Conservation (phyloP, 2,113 vertebrate genomes). For the Pomatorhinus ruficollis region DNA sequence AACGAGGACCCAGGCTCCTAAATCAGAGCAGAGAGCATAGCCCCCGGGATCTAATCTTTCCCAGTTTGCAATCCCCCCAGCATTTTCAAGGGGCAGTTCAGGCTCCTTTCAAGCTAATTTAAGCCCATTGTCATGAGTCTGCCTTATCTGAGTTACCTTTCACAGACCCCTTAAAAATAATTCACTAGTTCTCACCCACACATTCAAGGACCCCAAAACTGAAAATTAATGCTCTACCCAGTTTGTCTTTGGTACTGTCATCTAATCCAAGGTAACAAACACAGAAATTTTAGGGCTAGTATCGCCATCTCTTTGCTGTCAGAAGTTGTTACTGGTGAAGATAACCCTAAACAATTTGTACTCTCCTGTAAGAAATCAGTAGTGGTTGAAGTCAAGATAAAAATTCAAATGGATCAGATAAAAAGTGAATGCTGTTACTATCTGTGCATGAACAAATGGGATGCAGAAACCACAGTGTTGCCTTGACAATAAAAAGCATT, state of each 20-base stretch:
- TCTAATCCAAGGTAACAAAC: neutral
- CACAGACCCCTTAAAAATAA: neutral
- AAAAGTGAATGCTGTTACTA: conserved; percentile 36
- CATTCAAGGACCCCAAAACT: neutral
- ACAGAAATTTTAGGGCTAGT: neutral
- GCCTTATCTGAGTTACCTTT: neutral
- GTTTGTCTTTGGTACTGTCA: neutral
- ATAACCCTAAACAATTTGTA: conserved; percentile 19
- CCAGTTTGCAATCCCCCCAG: neutral
- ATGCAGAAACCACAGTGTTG: conserved; percentile 44
- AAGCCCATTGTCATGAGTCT: neutral
- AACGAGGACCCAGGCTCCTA: neutral
- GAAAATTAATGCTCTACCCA: neutral
- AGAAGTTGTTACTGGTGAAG: neutral
- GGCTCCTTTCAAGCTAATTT: neutral
- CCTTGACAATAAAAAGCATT: conserved; percentile 62
- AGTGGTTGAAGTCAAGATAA: conserved; percentile 43
- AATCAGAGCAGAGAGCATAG: neutral
- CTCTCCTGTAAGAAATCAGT: conserved; percentile 11
- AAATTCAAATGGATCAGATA: conserved; percentile 59
- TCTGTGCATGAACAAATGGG: conserved; percentile 34
- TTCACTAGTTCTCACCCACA: neutral
- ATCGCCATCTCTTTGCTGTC: neutral
- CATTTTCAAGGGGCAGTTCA: neutral
- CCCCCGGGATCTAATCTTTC: neutral